These are phyloP conservation scores for Hafferia zeledoni DNA, from an alignment of 2,797 vertebrate species.

Conservation along the genomic window DNA sequence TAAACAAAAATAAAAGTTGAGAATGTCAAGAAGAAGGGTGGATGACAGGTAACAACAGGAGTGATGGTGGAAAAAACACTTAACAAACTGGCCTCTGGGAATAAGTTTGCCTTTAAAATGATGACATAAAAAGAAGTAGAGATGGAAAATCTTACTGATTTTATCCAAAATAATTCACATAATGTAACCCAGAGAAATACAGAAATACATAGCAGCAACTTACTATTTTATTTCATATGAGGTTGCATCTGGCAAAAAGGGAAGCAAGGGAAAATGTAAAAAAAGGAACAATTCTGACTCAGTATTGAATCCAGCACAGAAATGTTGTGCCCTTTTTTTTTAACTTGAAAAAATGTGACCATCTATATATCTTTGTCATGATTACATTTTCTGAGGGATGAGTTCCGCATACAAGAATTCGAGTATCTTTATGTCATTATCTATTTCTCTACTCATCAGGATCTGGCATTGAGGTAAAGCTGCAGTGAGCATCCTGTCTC, in stretches of 20 bases:
- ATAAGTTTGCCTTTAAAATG: not conserved
- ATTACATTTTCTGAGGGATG: not conserved
- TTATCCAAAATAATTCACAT: not conserved
- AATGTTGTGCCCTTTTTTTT: not conserved
- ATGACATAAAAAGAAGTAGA: not conserved
- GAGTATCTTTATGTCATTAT: not conserved
- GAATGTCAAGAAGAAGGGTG: not conserved
- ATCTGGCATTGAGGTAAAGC: not conserved
- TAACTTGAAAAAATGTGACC: not conserved
- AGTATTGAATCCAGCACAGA: not conserved
- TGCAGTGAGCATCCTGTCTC: not conserved
- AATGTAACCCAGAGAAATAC: not conserved
- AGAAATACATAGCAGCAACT: not conserved
- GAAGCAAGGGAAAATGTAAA: not conserved
- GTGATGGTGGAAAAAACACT: rapidly evolving
- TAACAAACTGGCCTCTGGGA: not conserved
- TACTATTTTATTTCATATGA: not conserved
- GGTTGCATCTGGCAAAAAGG: not conserved
- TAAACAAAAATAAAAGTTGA: slow-evolving; percentile 18
- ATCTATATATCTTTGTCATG: not conserved
- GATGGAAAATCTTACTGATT: not conserved
- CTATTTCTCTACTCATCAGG: not conserved
- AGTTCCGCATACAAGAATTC: not conserved
- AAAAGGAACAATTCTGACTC: not conserved
- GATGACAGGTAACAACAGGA: not conserved